Evolutionary conservation across 2,797 vertebrate species (phyloP).

Genomic region (Nyctibius grandis): DNA sequence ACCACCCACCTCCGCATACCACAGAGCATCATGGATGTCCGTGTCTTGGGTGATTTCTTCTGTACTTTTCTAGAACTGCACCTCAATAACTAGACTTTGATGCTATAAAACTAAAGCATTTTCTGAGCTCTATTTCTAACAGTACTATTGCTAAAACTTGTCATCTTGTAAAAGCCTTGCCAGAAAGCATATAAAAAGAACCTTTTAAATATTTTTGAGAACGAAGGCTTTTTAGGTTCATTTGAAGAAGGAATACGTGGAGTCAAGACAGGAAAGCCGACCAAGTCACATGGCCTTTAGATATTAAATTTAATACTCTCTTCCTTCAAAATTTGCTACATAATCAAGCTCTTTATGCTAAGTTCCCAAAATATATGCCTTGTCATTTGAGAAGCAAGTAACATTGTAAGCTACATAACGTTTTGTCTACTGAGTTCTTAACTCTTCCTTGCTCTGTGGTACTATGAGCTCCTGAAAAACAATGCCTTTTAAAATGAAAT

Average conservation of each 20-base stretch:
- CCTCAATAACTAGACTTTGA: not conserved
- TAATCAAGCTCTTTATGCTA: not conserved
- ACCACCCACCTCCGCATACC: accelerated
- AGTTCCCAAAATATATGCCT: not conserved
- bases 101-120: not conserved
- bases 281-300: not conserved
- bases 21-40: not conserved
- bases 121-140: not conserved
- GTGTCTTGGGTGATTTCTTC: not conserved
- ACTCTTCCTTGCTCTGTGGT: not conserved
- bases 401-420: not conserved
- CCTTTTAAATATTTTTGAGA: not conserved
- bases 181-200: not conserved
- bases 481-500: not conserved
- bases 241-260: not conserved
- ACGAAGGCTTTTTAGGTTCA: not conserved
- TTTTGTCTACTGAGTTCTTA: not conserved
- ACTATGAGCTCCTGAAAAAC: not conserved
- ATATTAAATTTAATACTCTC: not conserved
- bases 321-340: not conserved
- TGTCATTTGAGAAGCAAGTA: not conserved
- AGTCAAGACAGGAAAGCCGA: not conserved
- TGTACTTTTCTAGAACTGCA: not conserved
- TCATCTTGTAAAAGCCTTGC: not conserved
- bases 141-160: not conserved